Evolutionary conservation across 2,113 vertebrate genomes (phyloP), one percentile per base, ranked within the genome.

Genomic region (Penelope pileata): DNA sequence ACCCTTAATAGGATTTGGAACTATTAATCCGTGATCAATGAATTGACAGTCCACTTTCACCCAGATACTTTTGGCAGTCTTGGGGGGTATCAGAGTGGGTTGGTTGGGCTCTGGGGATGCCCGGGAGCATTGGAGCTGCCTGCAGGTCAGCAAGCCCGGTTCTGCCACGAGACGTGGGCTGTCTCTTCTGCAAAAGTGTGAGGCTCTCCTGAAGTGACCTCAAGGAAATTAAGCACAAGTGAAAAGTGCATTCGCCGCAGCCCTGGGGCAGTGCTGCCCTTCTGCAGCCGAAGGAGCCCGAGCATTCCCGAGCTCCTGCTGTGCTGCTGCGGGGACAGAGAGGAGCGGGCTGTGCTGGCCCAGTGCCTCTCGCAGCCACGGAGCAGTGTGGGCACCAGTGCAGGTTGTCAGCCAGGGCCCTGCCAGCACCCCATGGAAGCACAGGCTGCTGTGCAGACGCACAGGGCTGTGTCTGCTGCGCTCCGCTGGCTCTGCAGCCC

Each of bases 401-500:
- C 56, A 51, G 79, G 56, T 34, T 74, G 40, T 53, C 60, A 42
- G 70, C 27, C 77, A 16, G 48, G 73, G 58, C 59, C n/a, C 42
- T 73, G 7, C 7, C 6, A 69, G 30, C n/a, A 22, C 11, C 6
- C 2, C 5, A 19, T 74, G 64, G 63, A 36, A 67, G 36, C 7
- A 4, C 18, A 50, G 59, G 16, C 42, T 42, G 5, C 11, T 0
- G 77, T 18, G 63, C 81, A 27, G 53, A 8, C 6, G 2, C 16
- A 22, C 11, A 47, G 42, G 60, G 40, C 40, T 30, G 51, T 29
- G 26, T 62, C 15, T 34, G 74, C 59, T 73, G 6, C 60, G 84
- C 88, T 80, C 67, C 7, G 5, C 79, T 81, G 90, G 56, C 92
- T 92, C 91, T 62, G 48, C 87, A 84, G 90, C 43, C 90, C 85